Percentiles rank a stretch among this genome's conserved stretches.
Conservation (phyloP, 2,888 invertebrate species). For the Pandemis corylana region DNA sequence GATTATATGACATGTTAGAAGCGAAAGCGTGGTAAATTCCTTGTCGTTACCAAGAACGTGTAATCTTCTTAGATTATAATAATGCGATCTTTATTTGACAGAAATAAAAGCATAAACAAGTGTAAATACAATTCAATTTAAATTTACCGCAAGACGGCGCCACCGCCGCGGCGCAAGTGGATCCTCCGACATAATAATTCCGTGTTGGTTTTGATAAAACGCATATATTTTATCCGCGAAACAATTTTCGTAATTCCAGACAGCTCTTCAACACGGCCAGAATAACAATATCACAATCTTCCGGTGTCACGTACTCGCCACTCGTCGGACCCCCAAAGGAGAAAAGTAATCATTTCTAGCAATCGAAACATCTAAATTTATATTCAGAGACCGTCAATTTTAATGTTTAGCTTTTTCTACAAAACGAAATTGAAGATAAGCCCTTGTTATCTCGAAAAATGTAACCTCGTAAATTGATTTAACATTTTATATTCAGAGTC, state of each 20-base stretch:
- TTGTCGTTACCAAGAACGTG: background rate
- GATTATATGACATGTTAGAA: background rate
- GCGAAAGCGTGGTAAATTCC: slow-evolving; percentile 6
- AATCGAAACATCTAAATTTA: slow-evolving; percentile 75
- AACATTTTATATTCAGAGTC: slow-evolving; percentile 30
- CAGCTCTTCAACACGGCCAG: slow-evolving; percentile 75
- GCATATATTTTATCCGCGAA: slow-evolving; percentile 70
- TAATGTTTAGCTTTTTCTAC: slow-evolving; percentile 64
- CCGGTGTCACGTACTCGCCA: slow-evolving; percentile 75
- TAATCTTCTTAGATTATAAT: background rate
- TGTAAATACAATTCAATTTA: slow-evolving; percentile 22
- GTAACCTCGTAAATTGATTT: slow-evolving; percentile 36
- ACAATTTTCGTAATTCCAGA: slow-evolving; percentile 79
- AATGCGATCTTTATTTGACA: slow-evolving; percentile 10
- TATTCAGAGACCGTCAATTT: slow-evolving; percentile 74
- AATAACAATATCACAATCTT: slow-evolving; percentile 83
- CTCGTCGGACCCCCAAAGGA: slow-evolving; percentile 73
- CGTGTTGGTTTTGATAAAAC: slow-evolving; percentile 61
- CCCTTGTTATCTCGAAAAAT: slow-evolving; percentile 45
- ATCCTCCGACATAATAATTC: slow-evolving; percentile 36
- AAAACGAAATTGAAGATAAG: slow-evolving; percentile 57
- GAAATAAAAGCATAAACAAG: slow-evolving; percentile 18
- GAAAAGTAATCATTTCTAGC: slow-evolving; percentile 79
- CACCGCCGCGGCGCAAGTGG: slow-evolving; percentile 17
- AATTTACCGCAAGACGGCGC: slow-evolving; percentile 19